A percentile compares a stretch with the other conserved stretches of the same genome.
These are phyloP conservation scores for Apteryx mantelli DNA, from an alignment of 2,113 vertebrate species.

Conservation along the genomic window DNA sequence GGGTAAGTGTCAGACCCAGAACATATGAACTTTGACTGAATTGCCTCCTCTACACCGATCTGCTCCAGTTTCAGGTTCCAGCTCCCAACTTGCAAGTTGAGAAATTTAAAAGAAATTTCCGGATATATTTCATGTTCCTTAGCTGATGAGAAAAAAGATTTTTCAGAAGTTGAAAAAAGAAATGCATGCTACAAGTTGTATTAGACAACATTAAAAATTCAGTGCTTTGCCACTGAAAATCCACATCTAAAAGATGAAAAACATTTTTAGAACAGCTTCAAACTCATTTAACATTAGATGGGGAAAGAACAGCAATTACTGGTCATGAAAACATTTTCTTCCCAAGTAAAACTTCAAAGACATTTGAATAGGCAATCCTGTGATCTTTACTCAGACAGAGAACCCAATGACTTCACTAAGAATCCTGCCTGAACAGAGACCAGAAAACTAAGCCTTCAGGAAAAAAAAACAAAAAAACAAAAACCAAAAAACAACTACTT, in stretches of 20 bases:
- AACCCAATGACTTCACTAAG: background rate
- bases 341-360: background rate
- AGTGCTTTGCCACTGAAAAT: constrained; percentile 5
- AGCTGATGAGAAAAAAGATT: background rate
- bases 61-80: background rate
- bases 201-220: background rate
- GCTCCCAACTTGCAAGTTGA: background rate
- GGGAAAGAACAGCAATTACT: background rate
- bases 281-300: background rate
- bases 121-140: background rate
- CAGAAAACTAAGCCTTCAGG: background rate
- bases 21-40: background rate
- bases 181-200: accelerated
- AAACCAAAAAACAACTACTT: background rate
- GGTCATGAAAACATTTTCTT: background rate
- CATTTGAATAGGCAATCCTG: background rate
- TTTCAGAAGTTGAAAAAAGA: background rate
- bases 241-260: background rate
- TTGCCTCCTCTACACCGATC: background rate
- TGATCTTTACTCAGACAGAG: background rate
- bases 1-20: background rate
- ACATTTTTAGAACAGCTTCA: background rate
- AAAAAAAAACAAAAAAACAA: background rate
- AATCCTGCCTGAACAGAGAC: background rate
- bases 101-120: background rate